Percentiles rank a stretch among this genome's conserved stretches.
phyloP scores from a whole-genome alignment of 37 sponge, comb jelly and placozoan genomes.

The Aphrocallistes beatrix region DNA sequence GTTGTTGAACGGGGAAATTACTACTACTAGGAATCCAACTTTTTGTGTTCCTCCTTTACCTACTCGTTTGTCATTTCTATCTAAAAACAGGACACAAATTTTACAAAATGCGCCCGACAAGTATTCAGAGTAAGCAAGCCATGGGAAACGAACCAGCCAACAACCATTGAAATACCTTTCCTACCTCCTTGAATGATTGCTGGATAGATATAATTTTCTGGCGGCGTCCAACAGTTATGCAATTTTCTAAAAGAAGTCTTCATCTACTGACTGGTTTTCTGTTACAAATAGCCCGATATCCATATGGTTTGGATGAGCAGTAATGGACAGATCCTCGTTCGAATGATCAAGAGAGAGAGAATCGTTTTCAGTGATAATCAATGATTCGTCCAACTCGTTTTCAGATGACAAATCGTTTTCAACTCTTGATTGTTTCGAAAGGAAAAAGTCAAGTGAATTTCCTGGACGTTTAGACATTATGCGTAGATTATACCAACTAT shows the following conservation, averaged over 20 bases:
- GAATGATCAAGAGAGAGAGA: not conserved
- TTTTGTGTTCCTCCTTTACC: not conserved
- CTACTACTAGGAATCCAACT: not conserved
- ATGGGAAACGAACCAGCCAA: not conserved
- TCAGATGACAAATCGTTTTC: too few relatives aligned
- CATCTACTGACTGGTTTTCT: conserved; percentile 10
- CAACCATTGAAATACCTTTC: not conserved
- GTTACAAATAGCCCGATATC: not conserved
- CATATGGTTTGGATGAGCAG: not conserved
- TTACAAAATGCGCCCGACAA: not conserved
- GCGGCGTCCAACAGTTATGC: not conserved
- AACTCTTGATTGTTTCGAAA: conserved; percentile 11
- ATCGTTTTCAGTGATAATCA: not conserved
- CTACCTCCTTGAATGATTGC: not conserved
- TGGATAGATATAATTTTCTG: not conserved
- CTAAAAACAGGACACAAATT: not conserved
- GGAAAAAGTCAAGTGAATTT: not conserved
- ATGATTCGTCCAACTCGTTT: not conserved
- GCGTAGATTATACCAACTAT: not conserved
- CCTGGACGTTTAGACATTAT: not conserved
- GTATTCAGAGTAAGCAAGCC: not conserved
- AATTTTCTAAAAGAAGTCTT: not conserved
- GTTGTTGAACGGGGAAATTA: not conserved
- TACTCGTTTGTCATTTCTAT: not conserved
- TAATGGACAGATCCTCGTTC: not conserved